Evolutionary conservation across 2,888 invertebrate species (phyloP), one percentile per base, ranked within the genome.

Genomic region (Agrotis ipsilon): DNA sequence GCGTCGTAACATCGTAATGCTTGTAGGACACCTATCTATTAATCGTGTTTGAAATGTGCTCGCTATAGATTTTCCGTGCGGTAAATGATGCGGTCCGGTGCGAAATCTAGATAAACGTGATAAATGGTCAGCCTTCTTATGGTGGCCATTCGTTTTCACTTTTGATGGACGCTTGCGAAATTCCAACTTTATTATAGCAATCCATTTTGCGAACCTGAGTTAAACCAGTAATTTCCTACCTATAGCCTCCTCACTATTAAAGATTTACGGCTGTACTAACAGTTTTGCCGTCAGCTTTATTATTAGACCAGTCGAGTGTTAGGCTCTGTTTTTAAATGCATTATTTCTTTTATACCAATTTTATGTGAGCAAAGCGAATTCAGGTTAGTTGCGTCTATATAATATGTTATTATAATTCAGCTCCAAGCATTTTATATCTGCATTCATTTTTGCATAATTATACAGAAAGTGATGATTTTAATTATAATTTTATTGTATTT

Each of bases 51-150:
- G 86, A 89, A 90, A 90, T 88, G 87, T 88, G 84, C 79, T 81
- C 85, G 86, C 87, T 90, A 89, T 90, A 90, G 90, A 89, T 90
- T 92, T 91, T 88, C 80, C 84, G 83, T 79, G 77, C 84, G 81
- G 88, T 89, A 91, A 93, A 93, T 89, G 92, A 92, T 91, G 91
- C 89, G 91, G 91, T 89, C 87, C 90, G 84, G 88, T 85, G 90
- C 82, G 87, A 89, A 91, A 93, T 93, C 92, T 91, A 92, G 93
- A 92, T 93, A 93, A 92, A 91, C 87, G 89, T 93, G 93, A 93
- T 93, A 91, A 93, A 93, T 93, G 92, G 87, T 86, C 87, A 88
- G 88, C 85, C 86, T 89, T 87, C 91, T 90, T 89, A 88, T 86
- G 86, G 86, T 89, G 84, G 78, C 90, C 89, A 90, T 90, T 89